phyloP scores from a whole-genome alignment of 2,113 vertebrate genomes.

The Rousettus leschenaultii region DNA sequence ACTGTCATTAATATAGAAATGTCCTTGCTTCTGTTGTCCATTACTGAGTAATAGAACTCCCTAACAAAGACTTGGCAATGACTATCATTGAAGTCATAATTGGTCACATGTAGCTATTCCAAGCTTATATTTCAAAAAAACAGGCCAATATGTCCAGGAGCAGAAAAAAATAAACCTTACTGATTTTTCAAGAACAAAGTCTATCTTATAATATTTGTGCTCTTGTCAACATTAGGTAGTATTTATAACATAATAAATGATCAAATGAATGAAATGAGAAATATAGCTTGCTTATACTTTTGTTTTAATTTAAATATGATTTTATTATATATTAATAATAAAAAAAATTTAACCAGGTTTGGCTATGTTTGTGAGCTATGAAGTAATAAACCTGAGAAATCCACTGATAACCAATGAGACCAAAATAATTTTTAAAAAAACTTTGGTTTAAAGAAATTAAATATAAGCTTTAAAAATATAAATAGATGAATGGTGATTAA shows the following conservation, averaged over 20 bases:
- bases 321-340: neutral
- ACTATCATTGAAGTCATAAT: neutral
- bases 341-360: neutral
- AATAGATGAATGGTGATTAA: neutral
- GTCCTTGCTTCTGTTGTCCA: neutral
- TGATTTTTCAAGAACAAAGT: neutral
- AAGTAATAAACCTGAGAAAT: neutral
- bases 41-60: neutral
- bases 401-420: neutral
- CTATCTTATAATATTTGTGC: neutral
- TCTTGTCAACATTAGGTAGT: neutral
- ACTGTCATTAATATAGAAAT: neutral
- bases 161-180: neutral
- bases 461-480: neutral
- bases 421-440: neutral
- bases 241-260: neutral
- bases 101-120: neutral
- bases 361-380: neutral
- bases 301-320: neutral
- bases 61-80: neutral
- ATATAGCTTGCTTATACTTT: neutral
- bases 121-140: neutral
- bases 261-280: neutral
- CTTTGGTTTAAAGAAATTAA: slow-evolving; percentile 12
- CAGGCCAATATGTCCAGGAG: neutral